Evolutionary conservation across 2,888 invertebrate species (phyloP), one percentile per base, ranked within the genome.

Genomic region (Eupithecia vulgata): DNA sequence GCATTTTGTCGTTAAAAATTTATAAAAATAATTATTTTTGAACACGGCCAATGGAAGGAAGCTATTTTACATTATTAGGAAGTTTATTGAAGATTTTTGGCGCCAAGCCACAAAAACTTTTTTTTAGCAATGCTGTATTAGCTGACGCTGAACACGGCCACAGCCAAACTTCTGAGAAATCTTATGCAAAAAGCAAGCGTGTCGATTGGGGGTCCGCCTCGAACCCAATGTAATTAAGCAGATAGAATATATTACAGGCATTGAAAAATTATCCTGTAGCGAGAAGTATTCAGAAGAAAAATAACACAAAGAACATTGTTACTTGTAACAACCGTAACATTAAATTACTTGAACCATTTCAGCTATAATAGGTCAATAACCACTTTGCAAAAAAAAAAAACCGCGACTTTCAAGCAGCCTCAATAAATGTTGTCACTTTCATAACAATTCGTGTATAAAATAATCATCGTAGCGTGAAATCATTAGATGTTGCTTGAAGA

Each of bases 381-480:
- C 40, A 13, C 1, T 21, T 40, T 40, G 21, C 25, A 65, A 30
- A 66, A 65, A 30, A 66, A 65, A 67, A 65, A 71, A n/a, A 52
- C 48, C 30, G n/a, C 62, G 66, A 67, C 57, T 67, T 69, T 71
- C 69, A 69, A 71, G 67, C 45, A 42, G 42, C 37, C 59, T 69
- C 25, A 74, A 75, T 72, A 76, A 62, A 37, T 69, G 64, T 76
- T 74, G 76, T 73, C 73, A 80, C 80, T 79, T 80, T 80, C 75
- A 76, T 79, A 76, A 74, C 70, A 65, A 78, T 78, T 74, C 73
- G 71, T 73, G 76, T 74, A 74, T 71, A 76, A 74, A 67, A 67
- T 21, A 75, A 76, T 78, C 78, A 78, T 72, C 77, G 77, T 72
- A 64, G 70, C 81, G 74, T 81, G 78, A 81, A 80, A 80, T 81